These are phyloP conservation scores for Phasia obesa DNA, from an alignment of 2,888 invertebrate genomes.

Conservation along the genomic window DNA sequence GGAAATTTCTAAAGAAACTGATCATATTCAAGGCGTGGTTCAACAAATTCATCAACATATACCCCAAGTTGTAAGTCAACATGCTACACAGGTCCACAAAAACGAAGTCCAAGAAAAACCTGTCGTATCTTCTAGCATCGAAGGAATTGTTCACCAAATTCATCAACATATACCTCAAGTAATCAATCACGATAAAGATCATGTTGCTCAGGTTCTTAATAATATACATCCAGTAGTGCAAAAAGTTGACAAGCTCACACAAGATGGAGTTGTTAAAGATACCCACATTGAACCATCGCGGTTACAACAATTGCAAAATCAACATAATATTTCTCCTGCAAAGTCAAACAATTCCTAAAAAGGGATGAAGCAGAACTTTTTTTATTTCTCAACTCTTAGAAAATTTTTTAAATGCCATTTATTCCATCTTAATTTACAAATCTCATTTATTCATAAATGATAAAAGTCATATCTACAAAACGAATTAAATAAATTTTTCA, in stretches of 20 bases:
- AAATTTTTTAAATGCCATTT: no score
- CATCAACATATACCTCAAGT: conserved; percentile 16
- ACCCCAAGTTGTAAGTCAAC: conserved; percentile 33
- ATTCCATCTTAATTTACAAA: no score
- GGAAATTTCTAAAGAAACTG: conserved; percentile 12
- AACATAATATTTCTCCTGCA: no score
- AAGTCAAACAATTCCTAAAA: no score
- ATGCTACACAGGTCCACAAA: conserved; percentile 16
- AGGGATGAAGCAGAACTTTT: no score
- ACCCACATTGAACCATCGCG: not conserved
- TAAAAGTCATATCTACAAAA: no score
- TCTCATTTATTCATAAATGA: no score
- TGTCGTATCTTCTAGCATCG: not conserved
- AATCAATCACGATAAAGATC: not conserved
- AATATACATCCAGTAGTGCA: not conserved
- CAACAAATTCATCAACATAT: conserved; percentile 64
- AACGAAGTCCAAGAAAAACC: not conserved
- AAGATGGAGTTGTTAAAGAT: not conserved
- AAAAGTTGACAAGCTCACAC: not conserved
- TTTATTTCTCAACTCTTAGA: no score
- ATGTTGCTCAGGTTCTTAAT: conserved; percentile 5
- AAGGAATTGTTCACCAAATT: not conserved
- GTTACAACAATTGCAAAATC: no score
- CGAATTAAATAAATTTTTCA: no score
- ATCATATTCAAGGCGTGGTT: conserved; percentile 66